Evolutionary conservation across 2,113 vertebrate species (phyloP).

Genomic region (Petaurus breviceps): DNA sequence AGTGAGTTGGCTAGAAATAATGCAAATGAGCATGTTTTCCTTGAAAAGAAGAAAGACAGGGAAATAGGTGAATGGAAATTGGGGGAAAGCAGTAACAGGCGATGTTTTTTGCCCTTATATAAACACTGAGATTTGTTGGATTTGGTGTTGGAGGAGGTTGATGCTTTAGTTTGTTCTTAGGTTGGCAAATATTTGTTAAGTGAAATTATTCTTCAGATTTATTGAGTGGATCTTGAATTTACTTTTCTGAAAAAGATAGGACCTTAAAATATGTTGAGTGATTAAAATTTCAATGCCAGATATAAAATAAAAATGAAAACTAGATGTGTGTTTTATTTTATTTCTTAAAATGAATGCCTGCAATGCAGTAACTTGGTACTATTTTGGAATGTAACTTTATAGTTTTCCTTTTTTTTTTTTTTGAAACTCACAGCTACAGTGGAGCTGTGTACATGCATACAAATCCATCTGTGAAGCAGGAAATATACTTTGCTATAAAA

Average conservation of each 20-base stretch:
- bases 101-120: neutral
- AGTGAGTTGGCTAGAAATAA: no score
- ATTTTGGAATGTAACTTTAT: conserved; percentile 1
- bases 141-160: neutral
- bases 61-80: no score
- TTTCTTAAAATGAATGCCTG: conserved; percentile 26
- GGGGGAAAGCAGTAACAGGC: neutral
- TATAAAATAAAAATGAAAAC: neutral
- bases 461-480: neutral
- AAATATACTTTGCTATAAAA: conserved; percentile 28
- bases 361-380: conserved; percentile 5
- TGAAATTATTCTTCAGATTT: neutral
- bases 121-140: conserved; percentile 13
- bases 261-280: neutral
- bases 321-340: conserved; percentile 8
- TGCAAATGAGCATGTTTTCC: no score
- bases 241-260: conserved; percentile 15
- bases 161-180: conserved; percentile 9
- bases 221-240: neutral
- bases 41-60: no score
- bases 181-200: neutral
- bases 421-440: conserved; percentile 27
- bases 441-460: neutral
- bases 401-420: neutral
- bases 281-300: conserved; percentile 10